Base-by-base conservation (phyloP, 2,888 invertebrate species). In the Sphaeridia pumilis region DNA sequence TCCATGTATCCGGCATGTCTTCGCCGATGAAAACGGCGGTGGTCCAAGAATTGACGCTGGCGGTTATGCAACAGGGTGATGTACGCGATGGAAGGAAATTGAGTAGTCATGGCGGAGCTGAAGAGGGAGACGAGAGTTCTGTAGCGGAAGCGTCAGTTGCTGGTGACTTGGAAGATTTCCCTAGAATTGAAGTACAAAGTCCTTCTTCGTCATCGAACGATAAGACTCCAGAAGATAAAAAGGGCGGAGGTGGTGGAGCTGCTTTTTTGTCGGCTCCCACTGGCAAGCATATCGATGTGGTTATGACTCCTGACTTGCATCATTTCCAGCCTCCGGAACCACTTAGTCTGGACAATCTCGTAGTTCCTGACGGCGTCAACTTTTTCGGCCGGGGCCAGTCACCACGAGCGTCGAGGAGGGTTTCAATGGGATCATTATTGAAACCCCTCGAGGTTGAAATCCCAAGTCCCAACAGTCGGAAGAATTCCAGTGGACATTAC, bases 371-470 rank as follows among this genome's bases (percentile, higher is more conserved):
- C 25, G 51, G 52, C 31, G n/a, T 46, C n/a, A 53, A 57, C 44
- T 57, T 57, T 22, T 62, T 62, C 54, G 57, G 58, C 17, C 45
- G 64, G 36, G 62, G 62, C 24, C 59, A 58, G 7, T 67, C 67
- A 50, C 69, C 69, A 12, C 64, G 87, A 51, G 87, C 89, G 10
- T 87, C 88, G 5, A 78, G 92, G 58, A 75, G 92, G 63, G 90
- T 93, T 68, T 90, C 90, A 60, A 88, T 88, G 70, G 89, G 90
- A 55, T 89, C 88, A 67, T 80, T 88, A 60, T 79, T 89, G 67
- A 89, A 85, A 69, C 80, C 81, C 3, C 58, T 66, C 38, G 67
- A 79, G 78, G 42, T 83, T 1, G 65, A 65, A 51, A 65, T 65
- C 54, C 65, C 65, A 41, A 63, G 61, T 41, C 63, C 63, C 7